These are phyloP conservation scores for Gastrophryne carolinensis DNA, from an alignment of 2,797 vertebrate genomes.

Conservation along the genomic window DNA sequence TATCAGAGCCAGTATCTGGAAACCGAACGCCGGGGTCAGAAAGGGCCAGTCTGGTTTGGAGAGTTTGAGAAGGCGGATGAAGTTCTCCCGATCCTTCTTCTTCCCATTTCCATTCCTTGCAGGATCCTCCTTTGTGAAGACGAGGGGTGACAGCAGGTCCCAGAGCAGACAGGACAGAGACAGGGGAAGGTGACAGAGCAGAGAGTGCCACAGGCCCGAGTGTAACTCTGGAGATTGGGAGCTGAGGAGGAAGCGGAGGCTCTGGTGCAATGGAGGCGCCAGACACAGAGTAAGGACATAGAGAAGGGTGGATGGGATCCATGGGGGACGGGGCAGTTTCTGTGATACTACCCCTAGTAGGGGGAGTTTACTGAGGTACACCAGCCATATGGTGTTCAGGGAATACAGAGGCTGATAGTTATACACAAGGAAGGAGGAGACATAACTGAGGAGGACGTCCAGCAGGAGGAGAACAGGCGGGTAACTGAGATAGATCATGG, in stretches of 20 bases:
- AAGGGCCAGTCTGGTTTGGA: constrained; percentile 67
- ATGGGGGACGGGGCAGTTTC: neutral
- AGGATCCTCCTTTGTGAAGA: neutral
- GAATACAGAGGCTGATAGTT: constrained; percentile 8
- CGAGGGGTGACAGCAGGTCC: neutral
- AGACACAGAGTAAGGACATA: constrained; percentile 14
- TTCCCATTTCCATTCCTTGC: neutral
- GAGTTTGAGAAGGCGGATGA: constrained; percentile 50
- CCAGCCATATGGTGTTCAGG: constrained; percentile 60
- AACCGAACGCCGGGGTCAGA: constrained; percentile 68
- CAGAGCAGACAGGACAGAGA: constrained; percentile 16
- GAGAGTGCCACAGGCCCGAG: neutral
- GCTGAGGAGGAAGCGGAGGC: neutral
- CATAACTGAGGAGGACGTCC: neutral
- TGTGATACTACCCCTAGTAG: neutral
- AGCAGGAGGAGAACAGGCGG: neutral
- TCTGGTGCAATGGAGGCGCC: constrained; percentile 23
- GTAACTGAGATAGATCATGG: neutral
- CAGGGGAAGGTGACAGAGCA: neutral
- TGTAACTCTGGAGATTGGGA: constrained; percentile 10
- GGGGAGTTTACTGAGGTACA: constrained; percentile 58
- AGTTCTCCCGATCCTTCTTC: constrained; percentile 3
- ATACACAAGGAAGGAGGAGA: constrained; percentile 2
- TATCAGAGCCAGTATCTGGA: constrained; percentile 70
- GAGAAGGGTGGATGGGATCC: neutral